Evolutionary conservation across 2,113 vertebrate species (phyloP).

Genomic region (Hypomesus transpacificus): DNA sequence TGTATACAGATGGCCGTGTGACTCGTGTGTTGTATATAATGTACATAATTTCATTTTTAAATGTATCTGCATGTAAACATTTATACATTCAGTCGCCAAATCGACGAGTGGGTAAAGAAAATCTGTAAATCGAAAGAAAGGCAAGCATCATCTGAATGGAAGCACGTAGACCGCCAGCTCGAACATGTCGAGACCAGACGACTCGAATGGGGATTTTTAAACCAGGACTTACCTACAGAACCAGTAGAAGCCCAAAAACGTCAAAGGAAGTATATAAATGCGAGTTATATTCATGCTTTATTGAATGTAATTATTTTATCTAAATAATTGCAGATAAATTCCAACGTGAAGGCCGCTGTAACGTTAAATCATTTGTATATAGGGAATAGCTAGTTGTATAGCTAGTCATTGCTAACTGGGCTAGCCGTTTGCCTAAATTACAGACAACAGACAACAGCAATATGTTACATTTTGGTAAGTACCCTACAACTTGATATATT

Average conservation of each 20-base stretch:
- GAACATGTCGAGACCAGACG: slow-evolving; percentile 52
- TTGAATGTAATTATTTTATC: slow-evolving; percentile 20
- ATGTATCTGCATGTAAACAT: slow-evolving; percentile 42
- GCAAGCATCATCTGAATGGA: slow-evolving; percentile 41
- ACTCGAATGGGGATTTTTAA: slow-evolving; percentile 55
- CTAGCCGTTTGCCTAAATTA: slow-evolving; percentile 13
- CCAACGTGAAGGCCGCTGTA: slow-evolving; percentile 20
- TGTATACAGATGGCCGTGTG: slow-evolving; percentile 45
- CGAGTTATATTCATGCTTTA: slow-evolving; percentile 1
- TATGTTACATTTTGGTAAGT: slow-evolving; percentile 57
- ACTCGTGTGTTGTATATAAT: slow-evolving; percentile 53
- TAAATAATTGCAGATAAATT: slow-evolving; percentile 29
- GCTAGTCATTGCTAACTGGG: slow-evolving; percentile 29
- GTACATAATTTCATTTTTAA: slow-evolving; percentile 45
- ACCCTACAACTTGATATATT: slow-evolving; percentile 18
- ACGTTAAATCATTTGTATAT: slow-evolving; percentile 30
- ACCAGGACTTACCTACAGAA: slow-evolving; percentile 27
- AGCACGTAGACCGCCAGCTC: slow-evolving; percentile 41
- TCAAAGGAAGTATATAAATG: slow-evolving; percentile 1
- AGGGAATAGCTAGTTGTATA: slow-evolving; percentile 23
- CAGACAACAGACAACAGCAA: slow-evolving; percentile 24
- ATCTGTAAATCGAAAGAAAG: slow-evolving; percentile 13
- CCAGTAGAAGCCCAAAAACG: slow-evolving; percentile 12
- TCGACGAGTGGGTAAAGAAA: slow-evolving; percentile 26
- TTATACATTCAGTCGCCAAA: slow-evolving; percentile 27